Evolutionary conservation across 2,888 invertebrate species (phyloP).

Genomic region (Rhyacophila evoluta): DNA sequence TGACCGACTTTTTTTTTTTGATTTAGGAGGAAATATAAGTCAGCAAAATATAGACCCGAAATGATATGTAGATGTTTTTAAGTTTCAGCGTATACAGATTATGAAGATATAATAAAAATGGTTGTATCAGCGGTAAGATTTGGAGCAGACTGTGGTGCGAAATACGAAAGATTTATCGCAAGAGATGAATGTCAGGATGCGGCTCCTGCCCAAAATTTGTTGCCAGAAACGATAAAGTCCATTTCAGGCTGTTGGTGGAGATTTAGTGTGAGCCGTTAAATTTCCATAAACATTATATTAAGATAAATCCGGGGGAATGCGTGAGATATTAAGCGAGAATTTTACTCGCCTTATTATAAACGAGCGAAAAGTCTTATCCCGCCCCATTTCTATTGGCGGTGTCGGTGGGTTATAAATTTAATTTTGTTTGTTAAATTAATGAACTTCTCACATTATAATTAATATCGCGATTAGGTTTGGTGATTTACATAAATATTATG

Average conservation of each 20-base stretch:
- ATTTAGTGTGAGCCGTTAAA: slow-evolving; percentile 22
- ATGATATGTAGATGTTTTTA: too few species aligned
- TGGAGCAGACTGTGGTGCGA: background rate
- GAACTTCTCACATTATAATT: too few species aligned
- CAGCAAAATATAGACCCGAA: too few species aligned
- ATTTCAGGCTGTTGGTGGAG: background rate
- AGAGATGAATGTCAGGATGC: background rate
- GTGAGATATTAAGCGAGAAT: background rate
- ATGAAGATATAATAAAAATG: too few species aligned
- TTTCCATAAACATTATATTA: slow-evolving; percentile 18
- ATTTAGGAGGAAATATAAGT: too few species aligned
- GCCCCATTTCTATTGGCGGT: background rate
- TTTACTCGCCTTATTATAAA: slow-evolving; percentile 1
- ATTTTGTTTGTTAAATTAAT: background rate
- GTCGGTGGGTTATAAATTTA: background rate
- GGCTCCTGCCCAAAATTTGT: slow-evolving; percentile 9
- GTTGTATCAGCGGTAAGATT: too few species aligned
- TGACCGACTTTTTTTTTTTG: too few species aligned
- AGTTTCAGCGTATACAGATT: too few species aligned
- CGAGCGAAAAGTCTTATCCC: slow-evolving; percentile 8
- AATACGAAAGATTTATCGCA: background rate
- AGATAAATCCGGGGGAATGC: slow-evolving; percentile 18
- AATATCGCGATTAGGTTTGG: too few species aligned
- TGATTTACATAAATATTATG: too few species aligned
- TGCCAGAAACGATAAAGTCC: slow-evolving; percentile 19